These are phyloP conservation scores for Chaunax sp. DNA, from an alignment of 2,797 vertebrate genomes.

Conservation along the genomic window DNA sequence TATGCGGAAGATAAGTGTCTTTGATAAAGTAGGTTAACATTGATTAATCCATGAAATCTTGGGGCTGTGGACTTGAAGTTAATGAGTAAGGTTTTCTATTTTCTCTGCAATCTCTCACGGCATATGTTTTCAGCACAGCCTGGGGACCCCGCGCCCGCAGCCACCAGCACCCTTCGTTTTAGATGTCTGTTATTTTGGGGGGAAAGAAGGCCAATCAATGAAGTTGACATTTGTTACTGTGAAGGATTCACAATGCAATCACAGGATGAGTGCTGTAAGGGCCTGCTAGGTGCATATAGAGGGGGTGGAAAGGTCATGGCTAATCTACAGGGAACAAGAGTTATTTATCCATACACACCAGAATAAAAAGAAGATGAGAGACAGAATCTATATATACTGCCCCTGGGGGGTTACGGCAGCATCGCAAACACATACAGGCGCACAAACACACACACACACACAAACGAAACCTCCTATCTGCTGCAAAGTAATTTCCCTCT, in stretches of 20 bases:
- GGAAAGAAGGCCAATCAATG: constrained; percentile 81
- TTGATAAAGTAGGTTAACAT: constrained; percentile 90
- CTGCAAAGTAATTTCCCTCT: constrained; percentile 70
- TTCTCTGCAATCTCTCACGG: constrained; percentile 74
- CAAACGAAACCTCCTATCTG: constrained; percentile 47
- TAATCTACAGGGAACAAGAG: constrained; percentile 80
- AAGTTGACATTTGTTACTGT: constrained; percentile 82
- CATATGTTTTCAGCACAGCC: constrained; percentile 68
- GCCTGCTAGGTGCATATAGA: constrained; percentile 66
- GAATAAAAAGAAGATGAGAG: constrained; percentile 76
- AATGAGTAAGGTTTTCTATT: constrained; percentile 86
- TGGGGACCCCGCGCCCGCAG: constrained; percentile 51
- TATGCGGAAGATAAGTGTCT: constrained; percentile 88
- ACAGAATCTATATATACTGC: constrained; percentile 75
- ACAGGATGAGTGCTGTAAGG: constrained; percentile 69
- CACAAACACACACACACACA: constrained; percentile 20
- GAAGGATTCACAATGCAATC: constrained; percentile 83
- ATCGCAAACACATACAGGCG: constrained; percentile 31
- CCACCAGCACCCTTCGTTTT: constrained; percentile 35
- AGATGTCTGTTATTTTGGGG: constrained; percentile 80
- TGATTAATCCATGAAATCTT: constrained; percentile 90
- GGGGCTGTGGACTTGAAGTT: constrained; percentile 83
- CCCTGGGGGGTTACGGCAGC: constrained; percentile 64
- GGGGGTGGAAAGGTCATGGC: constrained; percentile 77
- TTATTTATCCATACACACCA: constrained; percentile 82